These are phyloP conservation scores for Acanthochromis polyacanthus DNA, from an alignment of 2,113 vertebrate species.

Conservation along the genomic window DNA sequence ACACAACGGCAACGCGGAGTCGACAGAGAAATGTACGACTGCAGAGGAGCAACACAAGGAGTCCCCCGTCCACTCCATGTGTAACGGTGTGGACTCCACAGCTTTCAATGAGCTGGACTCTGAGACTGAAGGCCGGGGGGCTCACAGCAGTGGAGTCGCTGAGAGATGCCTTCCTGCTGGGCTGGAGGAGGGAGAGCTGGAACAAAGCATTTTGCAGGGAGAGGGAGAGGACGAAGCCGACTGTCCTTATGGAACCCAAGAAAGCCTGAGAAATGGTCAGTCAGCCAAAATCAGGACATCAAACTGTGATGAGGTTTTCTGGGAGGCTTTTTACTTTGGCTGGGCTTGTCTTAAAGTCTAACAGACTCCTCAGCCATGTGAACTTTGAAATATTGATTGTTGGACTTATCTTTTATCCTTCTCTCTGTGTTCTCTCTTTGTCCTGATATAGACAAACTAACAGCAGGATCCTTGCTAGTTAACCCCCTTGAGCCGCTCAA, in stretches of 20 bases:
- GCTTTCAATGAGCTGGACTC: constrained; percentile 49
- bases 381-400: constrained; percentile 26
- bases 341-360: constrained; percentile 10
- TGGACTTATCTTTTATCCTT: not conserved
- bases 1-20: constrained; percentile 87
- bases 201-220: constrained; percentile 56
- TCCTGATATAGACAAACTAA: constrained; percentile 86
- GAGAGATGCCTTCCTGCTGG: constrained; percentile 46
- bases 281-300: constrained; percentile 9
- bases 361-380: constrained; percentile 14
- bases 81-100: constrained; percentile 74
- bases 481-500: constrained; percentile 98
- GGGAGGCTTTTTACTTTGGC: not conserved
- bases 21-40: constrained; percentile 55
- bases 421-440: constrained; percentile 16
- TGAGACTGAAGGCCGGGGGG: constrained; percentile 43
- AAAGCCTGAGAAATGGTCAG: constrained; percentile 80
- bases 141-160: constrained; percentile 45
- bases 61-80: constrained; percentile 59
- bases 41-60: constrained; percentile 49
- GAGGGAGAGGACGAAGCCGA: constrained; percentile 49
- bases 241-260: constrained; percentile 62
- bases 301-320: too few relatives aligned
- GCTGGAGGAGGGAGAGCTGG: constrained; percentile 73
- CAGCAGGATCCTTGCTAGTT: constrained; percentile 93